Conservation (phyloP, 2,797 vertebrate genomes). For the Paedocypris micromegethes region DNA sequence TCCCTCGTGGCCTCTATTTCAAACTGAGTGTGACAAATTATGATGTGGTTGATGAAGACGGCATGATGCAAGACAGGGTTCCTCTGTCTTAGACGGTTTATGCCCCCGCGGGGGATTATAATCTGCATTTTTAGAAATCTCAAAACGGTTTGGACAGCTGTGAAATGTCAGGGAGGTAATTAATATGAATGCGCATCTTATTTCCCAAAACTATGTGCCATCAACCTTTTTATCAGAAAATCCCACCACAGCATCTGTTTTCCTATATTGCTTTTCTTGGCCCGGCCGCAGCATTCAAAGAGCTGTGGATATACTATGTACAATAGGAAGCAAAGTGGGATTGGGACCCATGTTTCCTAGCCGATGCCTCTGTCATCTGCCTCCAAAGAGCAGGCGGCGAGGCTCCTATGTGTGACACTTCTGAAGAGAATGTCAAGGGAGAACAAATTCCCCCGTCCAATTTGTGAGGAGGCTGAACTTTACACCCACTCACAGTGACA, state of each 20-base stretch:
- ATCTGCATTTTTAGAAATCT: conserved; percentile 28
- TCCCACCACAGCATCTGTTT: conserved; percentile 15
- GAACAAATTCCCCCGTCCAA: conserved; percentile 70
- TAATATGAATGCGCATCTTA: conserved; percentile 33
- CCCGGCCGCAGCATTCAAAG: conserved; percentile 5
- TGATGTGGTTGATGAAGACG: conserved; percentile 36
- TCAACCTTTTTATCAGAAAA: conserved; percentile 20
- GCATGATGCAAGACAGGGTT: conserved; percentile 12
- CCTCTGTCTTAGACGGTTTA: conserved; percentile 17
- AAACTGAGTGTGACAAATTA: conserved; percentile 21
- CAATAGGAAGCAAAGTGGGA: conserved; percentile 25
- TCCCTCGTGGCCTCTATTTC: conserved; percentile 10
- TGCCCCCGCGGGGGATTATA: conserved; percentile 25
- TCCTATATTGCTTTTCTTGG: not conserved
- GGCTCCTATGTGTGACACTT: conserved; percentile 58
- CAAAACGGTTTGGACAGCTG: conserved; percentile 37
- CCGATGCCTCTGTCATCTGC: conserved; percentile 34
- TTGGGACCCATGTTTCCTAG: conserved; percentile 15
- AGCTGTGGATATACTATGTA: conserved; percentile 2
- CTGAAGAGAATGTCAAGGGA: conserved; percentile 65
- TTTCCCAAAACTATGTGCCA: conserved; percentile 23
- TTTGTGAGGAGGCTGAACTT: conserved; percentile 70
- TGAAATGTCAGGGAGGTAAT: conserved; percentile 38
- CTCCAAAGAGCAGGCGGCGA: conserved; percentile 29
- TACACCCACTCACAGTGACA: conserved; percentile 54